phyloP scores from a whole-genome alignment of 1,140 invertebrate genomes.

The Listronotus bonariensis region DNA sequence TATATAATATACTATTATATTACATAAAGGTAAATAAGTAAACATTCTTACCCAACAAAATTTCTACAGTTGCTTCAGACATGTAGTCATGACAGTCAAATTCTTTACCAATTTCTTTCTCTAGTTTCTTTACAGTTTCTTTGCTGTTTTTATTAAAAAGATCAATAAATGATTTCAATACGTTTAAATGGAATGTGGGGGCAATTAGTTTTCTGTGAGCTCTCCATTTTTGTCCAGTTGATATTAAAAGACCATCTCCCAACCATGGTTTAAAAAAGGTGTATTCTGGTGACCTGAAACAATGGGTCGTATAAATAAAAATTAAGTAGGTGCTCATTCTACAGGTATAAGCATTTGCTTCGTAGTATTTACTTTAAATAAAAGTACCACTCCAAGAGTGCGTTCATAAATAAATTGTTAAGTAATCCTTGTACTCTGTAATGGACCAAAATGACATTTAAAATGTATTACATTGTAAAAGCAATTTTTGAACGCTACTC shows the following conservation, averaged over 20 bases:
- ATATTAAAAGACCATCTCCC: conserved; percentile 78
- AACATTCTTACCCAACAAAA: conserved; percentile 67
- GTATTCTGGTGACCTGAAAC: conserved; percentile 21
- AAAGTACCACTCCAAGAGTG: too few species aligned
- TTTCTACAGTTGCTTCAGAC: conserved; percentile 84
- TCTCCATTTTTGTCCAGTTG: conserved; percentile 78
- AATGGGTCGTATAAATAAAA: too few species aligned
- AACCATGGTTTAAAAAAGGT: conserved; percentile 21
- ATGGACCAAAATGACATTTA: too few species aligned
- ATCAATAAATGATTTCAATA: conserved; percentile 80
- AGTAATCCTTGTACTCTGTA: too few species aligned
- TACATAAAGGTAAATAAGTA: too few species aligned
- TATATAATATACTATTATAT: too few species aligned
- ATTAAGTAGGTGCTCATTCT: too few species aligned
- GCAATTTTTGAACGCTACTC: too few species aligned
- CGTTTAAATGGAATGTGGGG: conserved; percentile 82
- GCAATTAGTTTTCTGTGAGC: conserved; percentile 80
- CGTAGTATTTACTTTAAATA: too few species aligned
- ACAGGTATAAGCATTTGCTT: too few species aligned
- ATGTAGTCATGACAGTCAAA: conserved; percentile 83
- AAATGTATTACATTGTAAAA: too few species aligned
- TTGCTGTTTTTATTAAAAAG: conserved; percentile 78
- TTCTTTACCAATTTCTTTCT: conserved; percentile 67
- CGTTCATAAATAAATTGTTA: too few species aligned
- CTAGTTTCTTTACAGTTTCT: conserved; percentile 67